phyloP scores from a whole-genome alignment of 2,888 invertebrate species.

The Timema podura region DNA sequence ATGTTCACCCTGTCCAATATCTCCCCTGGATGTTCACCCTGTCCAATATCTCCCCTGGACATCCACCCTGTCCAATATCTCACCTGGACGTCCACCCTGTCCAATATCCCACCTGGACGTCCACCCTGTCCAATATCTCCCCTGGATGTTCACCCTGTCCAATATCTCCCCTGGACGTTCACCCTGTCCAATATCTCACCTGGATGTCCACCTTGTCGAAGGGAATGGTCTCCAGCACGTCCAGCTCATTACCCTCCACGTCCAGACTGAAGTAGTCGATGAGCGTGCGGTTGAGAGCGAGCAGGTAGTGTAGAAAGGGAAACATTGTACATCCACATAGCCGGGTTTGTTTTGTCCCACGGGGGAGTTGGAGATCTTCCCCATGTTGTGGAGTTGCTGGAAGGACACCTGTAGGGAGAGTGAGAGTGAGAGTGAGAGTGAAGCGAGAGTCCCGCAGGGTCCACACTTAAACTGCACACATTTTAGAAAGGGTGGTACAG shows the following conservation, averaged over 20 bases:
- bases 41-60: too few relatives aligned
- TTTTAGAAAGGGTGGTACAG: background rate
- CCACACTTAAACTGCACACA: constrained; percentile 6
- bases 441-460: too few relatives aligned
- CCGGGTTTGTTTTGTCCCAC: constrained; percentile 35
- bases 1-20: too few relatives aligned
- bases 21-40: too few relatives aligned
- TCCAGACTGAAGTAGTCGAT: constrained; percentile 54
- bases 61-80: too few relatives aligned
- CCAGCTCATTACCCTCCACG: constrained; percentile 51
- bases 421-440: background rate
- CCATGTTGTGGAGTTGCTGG: constrained; percentile 45
- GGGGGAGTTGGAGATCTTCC: constrained; percentile 32
- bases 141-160: background rate
- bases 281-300: constrained; percentile 47
- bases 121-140: too few relatives aligned
- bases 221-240: constrained; percentile 51
- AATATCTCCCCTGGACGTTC: background rate
- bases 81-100: too few relatives aligned
- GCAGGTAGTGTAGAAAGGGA: constrained; percentile 50
- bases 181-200: constrained; percentile 34
- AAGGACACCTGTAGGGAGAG: constrained; percentile 42
- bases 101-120: background rate
- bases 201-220: constrained; percentile 49
- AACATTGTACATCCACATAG: constrained; percentile 48